Base-by-base conservation (phyloP, 2,797 vertebrate genomes). In the Sciurus vulgaris region DNA sequence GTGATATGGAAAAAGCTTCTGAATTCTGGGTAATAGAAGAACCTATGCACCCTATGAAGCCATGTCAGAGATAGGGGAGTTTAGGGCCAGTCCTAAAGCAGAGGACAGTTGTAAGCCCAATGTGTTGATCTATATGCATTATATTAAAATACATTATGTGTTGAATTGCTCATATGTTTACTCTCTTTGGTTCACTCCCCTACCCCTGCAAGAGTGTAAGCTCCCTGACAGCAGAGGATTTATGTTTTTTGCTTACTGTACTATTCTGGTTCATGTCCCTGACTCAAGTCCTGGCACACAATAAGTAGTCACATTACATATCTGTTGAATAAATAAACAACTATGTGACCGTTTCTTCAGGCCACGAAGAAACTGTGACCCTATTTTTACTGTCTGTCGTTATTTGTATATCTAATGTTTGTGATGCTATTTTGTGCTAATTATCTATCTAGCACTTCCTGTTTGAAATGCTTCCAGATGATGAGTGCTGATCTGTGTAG, bases 371-470 rank as follows among this genome's bases (percentile, higher is more conserved):
- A 94, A 83, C 56, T 73, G 38, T 93, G 61, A 33, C 30, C 54
- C 59, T 89, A 26, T 76, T 83, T 95, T 96, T 47, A 22, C 5
- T 90, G 81, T 95, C 69, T 92, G 47, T 93, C 26, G 0, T 81
- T 82, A 61, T n/a, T 63, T 89, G 30, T 74, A 35, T 89, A 67
- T 51, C 81, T 86, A 76, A 91, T 83, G 38, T 82, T 44, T 84
- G 24, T 87, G 83, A 63, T 92, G 10, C 56, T 86, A 3, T 79
- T 96, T 92, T 95, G 38, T 94, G 44, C 69, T 89, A 88, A 89
- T 81, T 59, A 33, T 77, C 35, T 83, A 15, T 83, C 81, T 24
- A 73, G 76, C 73, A 70, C 51, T 93, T 94, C 24, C 38, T 86
- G 28, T 90, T 86, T 35, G 81, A 73, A 93, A 89, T 76, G 67